Base-by-base conservation (phyloP, 2,888 invertebrate genomes). In the Didymodactylos carnosus region DNA sequence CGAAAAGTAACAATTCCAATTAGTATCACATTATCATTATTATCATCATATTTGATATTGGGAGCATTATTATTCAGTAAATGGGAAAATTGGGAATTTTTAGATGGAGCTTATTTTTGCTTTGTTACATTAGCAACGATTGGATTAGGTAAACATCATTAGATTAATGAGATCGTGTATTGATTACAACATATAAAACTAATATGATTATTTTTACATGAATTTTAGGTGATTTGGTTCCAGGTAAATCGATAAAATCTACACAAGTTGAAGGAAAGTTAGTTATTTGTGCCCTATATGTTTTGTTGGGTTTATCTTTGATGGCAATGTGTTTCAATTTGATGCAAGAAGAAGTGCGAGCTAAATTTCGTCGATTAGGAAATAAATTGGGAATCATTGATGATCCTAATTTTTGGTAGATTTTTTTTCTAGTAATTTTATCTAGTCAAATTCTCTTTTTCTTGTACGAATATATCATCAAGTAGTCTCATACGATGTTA, bases 61-160 rank as follows among this genome's bases (percentile, higher is more conserved):
- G 75, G 75, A 16, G 75, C 69, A 7, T 23, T 72, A 16, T 41
- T 75, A 19, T 75, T 75, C 35, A 70, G 39, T 14, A 69, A 29
- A 35, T 51, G 41, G 8, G 75, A 75, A 62, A 35, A 49, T 35
- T 75, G 75, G 75, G 49, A 29, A 0, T 39, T 72, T 19, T 27
- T 75, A 14, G 72, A 75, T 39, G 69, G 69, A 16, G 72, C 41
- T 69, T 75, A 75, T 72, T 75, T 75, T 69, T 75, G 75, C 46
- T 75, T 72, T 75, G 69, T 75, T 39, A 75, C 75, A 14, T 19
- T 75, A 14, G 41, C 72, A 19, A 75, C 75, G 3, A 75, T 75
- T 43, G 75, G 75, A 29, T 19, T 75, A 35, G 75, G 75, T 23
- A 19, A n/a, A n/a, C n/a, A n/a, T n/a, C n/a, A n/a, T n/a, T n/a